Conservation (phyloP, 2,113 vertebrate genomes). For the Rhinoptilus africanus region DNA sequence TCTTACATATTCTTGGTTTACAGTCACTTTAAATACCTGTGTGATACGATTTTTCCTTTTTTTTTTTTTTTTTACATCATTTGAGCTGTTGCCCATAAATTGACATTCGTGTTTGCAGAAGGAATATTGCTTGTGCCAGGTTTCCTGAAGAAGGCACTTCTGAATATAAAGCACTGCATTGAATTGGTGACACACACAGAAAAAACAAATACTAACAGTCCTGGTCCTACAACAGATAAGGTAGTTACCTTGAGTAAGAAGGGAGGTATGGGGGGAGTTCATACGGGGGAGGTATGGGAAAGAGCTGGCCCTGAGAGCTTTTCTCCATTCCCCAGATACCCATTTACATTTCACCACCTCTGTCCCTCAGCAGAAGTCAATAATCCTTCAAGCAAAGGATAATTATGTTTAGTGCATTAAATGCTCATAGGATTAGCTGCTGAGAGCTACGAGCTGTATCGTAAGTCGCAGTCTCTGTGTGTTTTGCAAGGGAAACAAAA, state of each 20-base stretch:
- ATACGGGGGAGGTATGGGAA: too few species aligned
- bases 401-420: neutral
- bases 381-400: neutral
- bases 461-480: neutral
- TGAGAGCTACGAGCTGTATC: neutral
- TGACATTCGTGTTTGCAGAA: neutral
- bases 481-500: neutral
- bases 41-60: neutral
- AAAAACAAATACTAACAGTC: neutral
- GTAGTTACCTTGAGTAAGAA: neutral
- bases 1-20: neutral
- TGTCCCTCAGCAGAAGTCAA: neutral
- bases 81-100: neutral
- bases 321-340: neutral
- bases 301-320: neutral
- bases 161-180: neutral
- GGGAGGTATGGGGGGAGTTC: neutral
- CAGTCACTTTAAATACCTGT: neutral
- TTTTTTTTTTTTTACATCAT: neutral
- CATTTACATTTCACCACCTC: neutral
- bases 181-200: neutral
- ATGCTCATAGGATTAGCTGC: neutral
- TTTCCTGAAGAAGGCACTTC: neutral
- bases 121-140: neutral
- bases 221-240: neutral